phyloP scores from a whole-genome alignment of 1,140 invertebrate genomes.

The Trichonephila clavata region DNA sequence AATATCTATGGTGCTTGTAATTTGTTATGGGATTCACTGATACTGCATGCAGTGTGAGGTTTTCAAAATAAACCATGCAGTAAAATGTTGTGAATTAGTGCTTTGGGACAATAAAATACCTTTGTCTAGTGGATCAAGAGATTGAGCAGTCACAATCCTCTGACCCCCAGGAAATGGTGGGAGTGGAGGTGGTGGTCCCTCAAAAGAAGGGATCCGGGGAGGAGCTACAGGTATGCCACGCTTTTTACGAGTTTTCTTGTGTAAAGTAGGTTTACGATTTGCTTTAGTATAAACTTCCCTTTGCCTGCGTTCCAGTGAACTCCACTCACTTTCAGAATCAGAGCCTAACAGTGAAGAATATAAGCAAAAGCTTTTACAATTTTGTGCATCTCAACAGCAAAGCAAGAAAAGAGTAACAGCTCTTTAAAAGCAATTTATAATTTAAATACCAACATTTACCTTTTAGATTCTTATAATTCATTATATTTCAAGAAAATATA shows the following conservation, averaged over 20 bases:
- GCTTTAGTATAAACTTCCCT: conserved; percentile 85
- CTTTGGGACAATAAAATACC: conserved; percentile 78
- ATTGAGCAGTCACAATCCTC: conserved; percentile 77
- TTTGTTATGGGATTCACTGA: conserved; percentile 46
- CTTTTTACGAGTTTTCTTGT: conserved; percentile 90
- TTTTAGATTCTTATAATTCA: neutral
- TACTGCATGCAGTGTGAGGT: conserved; percentile 60
- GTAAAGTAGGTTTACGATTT: conserved; percentile 87
- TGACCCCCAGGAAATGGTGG: conserved; percentile 77
- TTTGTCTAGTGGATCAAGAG: conserved; percentile 80
- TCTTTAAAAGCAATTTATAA: conserved; percentile 41
- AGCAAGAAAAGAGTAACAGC: conserved; percentile 53
- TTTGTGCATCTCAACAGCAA: conserved; percentile 61
- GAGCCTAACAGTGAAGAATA: conserved; percentile 77
- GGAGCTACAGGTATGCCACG: conserved; percentile 91
- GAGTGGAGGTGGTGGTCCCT: conserved; percentile 77
- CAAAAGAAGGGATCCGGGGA: conserved; percentile 87
- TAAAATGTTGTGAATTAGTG: conserved; percentile 75
- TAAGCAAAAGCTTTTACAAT: conserved; percentile 52
- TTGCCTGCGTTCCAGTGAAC: conserved; percentile 88
- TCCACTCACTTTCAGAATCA: conserved; percentile 93
- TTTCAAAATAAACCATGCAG: conserved; percentile 69
- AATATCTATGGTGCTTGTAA: conserved; percentile 8
- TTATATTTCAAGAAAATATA: neutral
- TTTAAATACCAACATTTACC: neutral